A percentile compares a stretch with the other conserved stretches of the same genome.
Conservation (phyloP, 2,888 invertebrate genomes). For the Hipparchia sbordonii region DNA sequence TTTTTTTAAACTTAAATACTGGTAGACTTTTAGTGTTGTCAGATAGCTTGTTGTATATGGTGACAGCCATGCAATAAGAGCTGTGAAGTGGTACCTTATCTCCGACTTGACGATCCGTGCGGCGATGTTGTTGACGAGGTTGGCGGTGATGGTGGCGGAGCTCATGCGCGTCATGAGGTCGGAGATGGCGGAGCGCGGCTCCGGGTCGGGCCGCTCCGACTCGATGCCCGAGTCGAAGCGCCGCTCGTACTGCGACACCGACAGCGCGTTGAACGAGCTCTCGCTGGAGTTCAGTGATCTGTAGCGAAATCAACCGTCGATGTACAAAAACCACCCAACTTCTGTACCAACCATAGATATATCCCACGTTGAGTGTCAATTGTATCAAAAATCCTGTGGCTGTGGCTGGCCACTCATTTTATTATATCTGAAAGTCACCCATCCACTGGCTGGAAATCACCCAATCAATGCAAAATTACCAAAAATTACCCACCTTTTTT, state of each 20-base stretch:
- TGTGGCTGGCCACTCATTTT: too few relatives aligned
- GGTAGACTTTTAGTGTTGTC: too few relatives aligned
- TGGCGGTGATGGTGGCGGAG: slow-evolving; percentile 69
- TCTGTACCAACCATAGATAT: not conserved
- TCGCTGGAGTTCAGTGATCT: slow-evolving; percentile 73
- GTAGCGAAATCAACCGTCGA: not conserved
- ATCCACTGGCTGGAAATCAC: not conserved
- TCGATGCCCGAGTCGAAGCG: slow-evolving; percentile 61
- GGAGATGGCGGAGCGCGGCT: slow-evolving; percentile 64
- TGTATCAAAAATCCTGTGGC: too few relatives aligned
- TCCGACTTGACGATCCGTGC: slow-evolving; percentile 69
- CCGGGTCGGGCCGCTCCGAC: slow-evolving; percentile 58
- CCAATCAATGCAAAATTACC: not conserved
- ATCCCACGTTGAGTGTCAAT: too few relatives aligned
- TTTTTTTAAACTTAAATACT: too few relatives aligned
- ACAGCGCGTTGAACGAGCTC: slow-evolving; percentile 72
- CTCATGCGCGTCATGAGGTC: slow-evolving; percentile 75
- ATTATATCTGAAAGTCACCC: too few relatives aligned
- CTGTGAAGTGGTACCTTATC: slow-evolving; percentile 42
- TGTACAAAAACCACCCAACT: not conserved
- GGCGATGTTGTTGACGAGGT: slow-evolving; percentile 65
- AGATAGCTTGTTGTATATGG: too few relatives aligned
- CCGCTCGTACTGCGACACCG: slow-evolving; percentile 66
- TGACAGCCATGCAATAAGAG: too few relatives aligned
- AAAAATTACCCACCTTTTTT: not conserved